phyloP scores from a whole-genome alignment of 2,797 vertebrate genomes.

The Heliangelus exortis region DNA sequence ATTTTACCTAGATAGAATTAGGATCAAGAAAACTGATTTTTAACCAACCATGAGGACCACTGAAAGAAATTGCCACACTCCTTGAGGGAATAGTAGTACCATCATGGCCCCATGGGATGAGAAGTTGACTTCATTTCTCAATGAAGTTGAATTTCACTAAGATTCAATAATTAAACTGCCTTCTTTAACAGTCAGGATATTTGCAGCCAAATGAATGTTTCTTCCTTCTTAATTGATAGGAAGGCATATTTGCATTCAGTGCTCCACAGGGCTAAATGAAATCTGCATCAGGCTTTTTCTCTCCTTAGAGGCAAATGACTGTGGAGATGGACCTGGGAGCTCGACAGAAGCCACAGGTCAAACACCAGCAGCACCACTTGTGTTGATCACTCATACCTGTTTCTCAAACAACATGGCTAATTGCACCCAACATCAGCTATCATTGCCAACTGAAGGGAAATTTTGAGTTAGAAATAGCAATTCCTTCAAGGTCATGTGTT shows the following conservation, averaged over 20 bases:
- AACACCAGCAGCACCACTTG: neutral
- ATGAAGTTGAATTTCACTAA: slow-evolving; percentile 33
- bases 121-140: slow-evolving; percentile 9
- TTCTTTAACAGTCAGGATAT: slow-evolving; percentile 29
- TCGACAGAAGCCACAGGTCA: neutral
- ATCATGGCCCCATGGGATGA: slow-evolving; percentile 5
- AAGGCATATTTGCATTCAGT: slow-evolving; percentile 8
- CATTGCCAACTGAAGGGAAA: neutral
- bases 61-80: slow-evolving; percentile 9
- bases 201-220: slow-evolving; percentile 11
- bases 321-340: neutral
- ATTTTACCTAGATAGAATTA: slow-evolving; percentile 11
- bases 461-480: neutral
- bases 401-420: neutral
- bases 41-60: slow-evolving; percentile 10
- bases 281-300: fast-evolving
- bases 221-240: slow-evolving; percentile 23
- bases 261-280: neutral
- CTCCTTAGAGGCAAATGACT: neutral
- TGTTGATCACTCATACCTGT: neutral
- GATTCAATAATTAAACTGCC: slow-evolving; percentile 31
- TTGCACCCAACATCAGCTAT: neutral
- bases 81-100: slow-evolving; percentile 20
- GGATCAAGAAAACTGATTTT: slow-evolving; percentile 51
- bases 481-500: neutral